These are phyloP conservation scores for Coilia nasus DNA, from an alignment of 2,797 vertebrate genomes.

Conservation along the genomic window DNA sequence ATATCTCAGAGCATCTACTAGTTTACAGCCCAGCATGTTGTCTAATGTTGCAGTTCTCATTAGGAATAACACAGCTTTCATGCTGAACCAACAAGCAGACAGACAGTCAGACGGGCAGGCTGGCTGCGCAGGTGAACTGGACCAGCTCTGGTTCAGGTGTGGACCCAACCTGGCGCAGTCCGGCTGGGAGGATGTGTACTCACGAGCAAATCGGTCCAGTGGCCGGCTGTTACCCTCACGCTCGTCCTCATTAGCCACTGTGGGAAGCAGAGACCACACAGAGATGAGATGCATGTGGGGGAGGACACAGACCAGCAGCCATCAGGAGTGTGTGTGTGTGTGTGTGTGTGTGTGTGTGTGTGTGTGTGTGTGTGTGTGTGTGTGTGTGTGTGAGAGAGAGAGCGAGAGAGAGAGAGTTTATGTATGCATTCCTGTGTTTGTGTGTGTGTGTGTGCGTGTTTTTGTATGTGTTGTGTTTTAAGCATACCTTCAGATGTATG, in stretches of 20 bases:
- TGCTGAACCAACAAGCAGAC: background rate
- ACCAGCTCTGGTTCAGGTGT: background rate
- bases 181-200: conserved; percentile 61
- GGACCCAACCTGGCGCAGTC: background rate
- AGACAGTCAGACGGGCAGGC: background rate
- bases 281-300: conserved; percentile 1
- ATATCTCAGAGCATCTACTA: no score
- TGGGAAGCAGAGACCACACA: conserved; percentile 8
- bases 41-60: no score
- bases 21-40: no score
- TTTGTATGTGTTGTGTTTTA: background rate
- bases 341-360: conserved; percentile 41
- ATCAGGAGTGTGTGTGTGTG: background rate
- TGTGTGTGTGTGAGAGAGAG: conserved; percentile 12
- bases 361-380: background rate
- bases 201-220: conserved; percentile 85
- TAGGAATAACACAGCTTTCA: no score
- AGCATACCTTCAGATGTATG: no score
- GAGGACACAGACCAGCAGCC: background rate
- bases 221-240: conserved; percentile 81
- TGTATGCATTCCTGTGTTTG: background rate
- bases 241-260: conserved; percentile 90
- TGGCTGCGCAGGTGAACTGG: background rate
- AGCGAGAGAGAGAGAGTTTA: background rate
- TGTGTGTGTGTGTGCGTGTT: background rate